Percentiles rank a stretch among this genome's conserved stretches.
Conservation (phyloP, 2,113 vertebrate species). For the Hippocampus abdominalis region DNA sequence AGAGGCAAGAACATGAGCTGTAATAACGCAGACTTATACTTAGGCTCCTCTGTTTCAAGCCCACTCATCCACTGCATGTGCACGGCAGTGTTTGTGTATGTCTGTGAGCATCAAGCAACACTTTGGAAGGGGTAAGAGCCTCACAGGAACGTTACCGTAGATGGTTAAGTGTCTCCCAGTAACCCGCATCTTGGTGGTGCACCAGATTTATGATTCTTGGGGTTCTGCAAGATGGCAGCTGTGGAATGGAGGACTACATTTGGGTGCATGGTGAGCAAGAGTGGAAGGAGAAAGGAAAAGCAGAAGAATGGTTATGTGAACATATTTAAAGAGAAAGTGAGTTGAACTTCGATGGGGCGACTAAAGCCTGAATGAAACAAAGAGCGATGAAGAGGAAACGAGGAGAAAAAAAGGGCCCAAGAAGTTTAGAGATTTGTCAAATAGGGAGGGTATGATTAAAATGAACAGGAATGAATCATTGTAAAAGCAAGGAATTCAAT, state of each 20-base stretch:
- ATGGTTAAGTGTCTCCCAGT: conserved; percentile 57
- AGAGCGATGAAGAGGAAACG: neutral
- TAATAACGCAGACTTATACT: conserved; percentile 51
- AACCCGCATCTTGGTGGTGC: conserved; percentile 56
- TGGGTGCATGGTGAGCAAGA: conserved; percentile 29
- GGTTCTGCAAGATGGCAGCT: conserved; percentile 57
- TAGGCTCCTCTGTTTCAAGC: conserved; percentile 45
- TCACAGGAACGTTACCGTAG: conserved; percentile 42
- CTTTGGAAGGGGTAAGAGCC: conserved; percentile 41
- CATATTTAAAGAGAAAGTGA: conserved; percentile 40
- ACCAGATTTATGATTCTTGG: conserved; percentile 58
- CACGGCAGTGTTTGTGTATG: neutral
- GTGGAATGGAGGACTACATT: conserved; percentile 51
- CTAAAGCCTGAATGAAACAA: conserved; percentile 22
- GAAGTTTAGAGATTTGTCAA: conserved; percentile 16
- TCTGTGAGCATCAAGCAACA: conserved; percentile 16
- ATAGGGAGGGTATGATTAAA: conserved; percentile 12
- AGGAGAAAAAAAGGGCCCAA: conserved; percentile 14
- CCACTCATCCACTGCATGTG: conserved; percentile 35
- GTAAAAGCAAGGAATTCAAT: conserved; percentile 14
- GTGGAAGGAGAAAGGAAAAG: conserved; percentile 32
- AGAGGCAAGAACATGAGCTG: conserved; percentile 49
- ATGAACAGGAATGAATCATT: neutral
- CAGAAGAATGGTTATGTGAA: conserved; percentile 30
- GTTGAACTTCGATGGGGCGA: conserved; percentile 38